Percentiles rank a stretch among this genome's conserved stretches.
Evolutionary conservation across 2,888 invertebrate species (phyloP).

Genomic region (Chironomus tentans): DNA sequence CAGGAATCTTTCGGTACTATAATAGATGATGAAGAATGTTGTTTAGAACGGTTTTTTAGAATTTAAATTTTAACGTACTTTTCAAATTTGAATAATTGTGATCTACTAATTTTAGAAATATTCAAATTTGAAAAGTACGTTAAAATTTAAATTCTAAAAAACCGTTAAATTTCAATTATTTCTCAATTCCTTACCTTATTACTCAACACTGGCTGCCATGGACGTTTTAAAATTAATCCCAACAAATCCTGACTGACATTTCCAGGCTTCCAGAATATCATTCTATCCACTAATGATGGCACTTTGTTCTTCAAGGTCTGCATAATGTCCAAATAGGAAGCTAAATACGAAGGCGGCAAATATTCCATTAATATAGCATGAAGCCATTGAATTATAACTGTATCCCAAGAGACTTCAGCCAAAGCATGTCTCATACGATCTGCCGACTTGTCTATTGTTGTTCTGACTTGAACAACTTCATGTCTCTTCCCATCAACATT

Average conservation of each 20-base stretch:
- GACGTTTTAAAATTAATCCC: slow-evolving; percentile 53
- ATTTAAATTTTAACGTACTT: too few species aligned
- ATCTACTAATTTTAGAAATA: too few species aligned
- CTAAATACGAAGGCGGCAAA: slow-evolving; percentile 55
- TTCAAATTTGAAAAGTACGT: too few species aligned
- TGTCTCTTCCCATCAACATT: slow-evolving; percentile 45
- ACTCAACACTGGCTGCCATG: slow-evolving; percentile 65
- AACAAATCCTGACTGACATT: slow-evolving; percentile 54
- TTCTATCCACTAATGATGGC: slow-evolving; percentile 63
- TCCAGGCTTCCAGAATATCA: slow-evolving; percentile 51
- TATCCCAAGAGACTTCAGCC: slow-evolving; percentile 63
- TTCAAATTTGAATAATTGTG: too few species aligned
- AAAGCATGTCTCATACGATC: slow-evolving; percentile 57
- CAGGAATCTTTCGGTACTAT: slow-evolving; percentile 53
- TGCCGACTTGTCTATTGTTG: slow-evolving; percentile 61
- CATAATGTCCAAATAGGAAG: slow-evolving; percentile 66
- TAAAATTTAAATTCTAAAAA: too few species aligned
- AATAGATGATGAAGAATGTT: too few species aligned
- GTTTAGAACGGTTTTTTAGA: too few species aligned
- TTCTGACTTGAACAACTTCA: slow-evolving; percentile 60
- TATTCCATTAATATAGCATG: slow-evolving; percentile 61
- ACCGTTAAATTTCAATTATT: too few species aligned
- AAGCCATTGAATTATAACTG: slow-evolving; percentile 64
- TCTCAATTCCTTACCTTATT: slow-evolving; percentile 54
- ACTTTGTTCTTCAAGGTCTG: slow-evolving; percentile 62